phyloP scores from a whole-genome alignment of 1,140 invertebrate genomes.

The Lamellibrachia luymesi region DNA sequence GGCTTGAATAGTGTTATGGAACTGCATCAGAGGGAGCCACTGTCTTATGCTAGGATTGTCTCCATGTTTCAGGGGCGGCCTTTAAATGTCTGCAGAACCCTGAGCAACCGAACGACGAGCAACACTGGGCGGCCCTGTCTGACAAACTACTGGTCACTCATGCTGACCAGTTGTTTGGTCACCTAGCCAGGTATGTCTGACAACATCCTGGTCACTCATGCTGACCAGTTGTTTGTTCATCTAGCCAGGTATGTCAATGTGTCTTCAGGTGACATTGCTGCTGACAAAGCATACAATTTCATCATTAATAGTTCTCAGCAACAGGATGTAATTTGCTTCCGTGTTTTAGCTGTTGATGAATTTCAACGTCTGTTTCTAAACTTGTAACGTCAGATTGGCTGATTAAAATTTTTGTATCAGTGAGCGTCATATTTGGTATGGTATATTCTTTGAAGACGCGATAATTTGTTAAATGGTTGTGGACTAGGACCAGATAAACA shows the following conservation, averaged over 20 bases:
- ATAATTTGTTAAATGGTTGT: too few relatives aligned
- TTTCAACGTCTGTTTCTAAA: too few relatives aligned
- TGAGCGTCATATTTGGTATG: too few relatives aligned
- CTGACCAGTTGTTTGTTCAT: not conserved
- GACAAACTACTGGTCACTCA: conserved; percentile 54
- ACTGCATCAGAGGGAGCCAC: not conserved
- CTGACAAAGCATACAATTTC: too few relatives aligned
- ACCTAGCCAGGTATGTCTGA: conserved; percentile 61
- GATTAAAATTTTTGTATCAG: too few relatives aligned
- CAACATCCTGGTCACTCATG: not conserved
- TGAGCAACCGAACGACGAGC: conserved; percentile 34
- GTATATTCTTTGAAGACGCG: too few relatives aligned
- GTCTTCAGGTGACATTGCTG: too few relatives aligned
- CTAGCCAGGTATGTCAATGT: not conserved
- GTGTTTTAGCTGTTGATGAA: too few relatives aligned
- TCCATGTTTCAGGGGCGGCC: conserved; percentile 40
- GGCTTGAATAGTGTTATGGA: not conserved
- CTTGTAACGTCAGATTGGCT: too few relatives aligned
- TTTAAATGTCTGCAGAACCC: conserved; percentile 41
- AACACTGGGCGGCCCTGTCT: conserved; percentile 47
- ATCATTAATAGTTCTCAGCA: too few relatives aligned
- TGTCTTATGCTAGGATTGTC: not conserved
- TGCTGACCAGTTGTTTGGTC: conserved; percentile 67
- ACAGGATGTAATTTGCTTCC: too few relatives aligned
- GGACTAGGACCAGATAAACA: too few relatives aligned